Conservation (phyloP, 2,888 invertebrate genomes). For the Sinopyrophorus schimmeli region DNA sequence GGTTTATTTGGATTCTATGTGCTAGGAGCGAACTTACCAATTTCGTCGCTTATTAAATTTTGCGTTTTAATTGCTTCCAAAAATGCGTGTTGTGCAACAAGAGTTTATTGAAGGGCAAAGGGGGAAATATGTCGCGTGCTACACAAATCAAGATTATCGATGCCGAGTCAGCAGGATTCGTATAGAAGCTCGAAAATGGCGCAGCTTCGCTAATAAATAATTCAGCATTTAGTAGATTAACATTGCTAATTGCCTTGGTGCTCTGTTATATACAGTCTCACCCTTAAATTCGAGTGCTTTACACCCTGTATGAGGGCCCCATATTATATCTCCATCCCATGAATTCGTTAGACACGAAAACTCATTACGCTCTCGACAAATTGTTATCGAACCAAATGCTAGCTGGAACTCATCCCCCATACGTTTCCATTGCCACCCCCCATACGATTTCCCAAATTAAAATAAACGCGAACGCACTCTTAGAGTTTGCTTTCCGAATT, state of each 20-base stretch:
- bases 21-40: no score
- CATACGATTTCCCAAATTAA: no score
- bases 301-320: constrained; percentile 11
- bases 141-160: constrained; percentile 27
- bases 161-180: constrained; percentile 22
- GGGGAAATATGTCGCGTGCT: no score
- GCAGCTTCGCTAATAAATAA: constrained; percentile 27
- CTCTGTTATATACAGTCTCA: constrained; percentile 15
- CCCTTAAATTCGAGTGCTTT: constrained; percentile 20
- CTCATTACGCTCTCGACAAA: constrained; percentile 7
- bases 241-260: constrained; percentile 28
- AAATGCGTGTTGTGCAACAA: no score
- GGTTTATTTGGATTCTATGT: no score
- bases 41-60: no score
- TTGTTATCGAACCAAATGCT: constrained; percentile 8
- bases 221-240: constrained; percentile 30
- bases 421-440: no score
- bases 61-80: no score
- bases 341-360: constrained; percentile 3
- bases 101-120: no score
- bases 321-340: constrained; percentile 3
- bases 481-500: no score
- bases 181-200: constrained; percentile 19
- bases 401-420: no score
- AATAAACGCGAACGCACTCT: no score